These are phyloP conservation scores for Harpagifer antarcticus DNA, from an alignment of 2,797 vertebrate species.

Conservation along the genomic window DNA sequence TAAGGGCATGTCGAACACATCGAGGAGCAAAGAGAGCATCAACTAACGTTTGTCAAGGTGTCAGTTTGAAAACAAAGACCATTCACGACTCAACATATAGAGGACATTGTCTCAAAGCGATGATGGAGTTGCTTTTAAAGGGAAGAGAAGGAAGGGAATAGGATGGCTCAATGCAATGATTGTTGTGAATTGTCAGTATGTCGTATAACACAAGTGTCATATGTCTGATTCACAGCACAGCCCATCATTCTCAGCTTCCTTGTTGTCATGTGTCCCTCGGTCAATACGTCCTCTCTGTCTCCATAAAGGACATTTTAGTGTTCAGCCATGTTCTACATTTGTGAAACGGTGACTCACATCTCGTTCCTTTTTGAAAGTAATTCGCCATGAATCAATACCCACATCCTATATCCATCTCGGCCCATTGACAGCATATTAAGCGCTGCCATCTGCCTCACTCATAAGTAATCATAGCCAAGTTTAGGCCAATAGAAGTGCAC, in stretches of 20 bases:
- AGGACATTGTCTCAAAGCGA: slow-evolving; percentile 48
- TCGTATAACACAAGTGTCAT: slow-evolving; percentile 33
- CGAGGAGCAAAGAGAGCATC: slow-evolving; percentile 9
- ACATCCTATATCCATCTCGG: slow-evolving; percentile 65
- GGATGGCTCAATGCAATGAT: slow-evolving; percentile 46
- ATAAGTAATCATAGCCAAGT: slow-evolving; percentile 77
- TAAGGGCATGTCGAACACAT: slow-evolving; percentile 30
- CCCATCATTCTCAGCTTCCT: not conserved
- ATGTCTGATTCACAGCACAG: slow-evolving; percentile 5
- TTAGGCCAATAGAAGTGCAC: slow-evolving; percentile 53
- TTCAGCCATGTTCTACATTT: slow-evolving; percentile 34
- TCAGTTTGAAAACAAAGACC: slow-evolving; percentile 47
- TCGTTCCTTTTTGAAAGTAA: slow-evolving; percentile 67
- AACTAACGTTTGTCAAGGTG: slow-evolving; percentile 57
- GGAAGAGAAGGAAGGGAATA: slow-evolving; percentile 1
- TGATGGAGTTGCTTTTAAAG: slow-evolving; percentile 53
- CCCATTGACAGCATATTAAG: slow-evolving; percentile 79
- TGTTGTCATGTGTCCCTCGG: slow-evolving; percentile 27
- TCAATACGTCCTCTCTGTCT: slow-evolving; percentile 39
- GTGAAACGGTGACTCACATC: slow-evolving; percentile 40
- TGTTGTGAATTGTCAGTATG: slow-evolving; percentile 46
- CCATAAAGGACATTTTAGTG: slow-evolving; percentile 29
- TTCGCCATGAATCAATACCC: slow-evolving; percentile 75
- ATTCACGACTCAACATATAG: slow-evolving; percentile 18
- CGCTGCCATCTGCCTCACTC: slow-evolving; percentile 66